Evolutionary conservation across 2,888 invertebrate species (phyloP), one percentile per base, ranked within the genome.

Genomic region (Lomographa bimaculata): DNA sequence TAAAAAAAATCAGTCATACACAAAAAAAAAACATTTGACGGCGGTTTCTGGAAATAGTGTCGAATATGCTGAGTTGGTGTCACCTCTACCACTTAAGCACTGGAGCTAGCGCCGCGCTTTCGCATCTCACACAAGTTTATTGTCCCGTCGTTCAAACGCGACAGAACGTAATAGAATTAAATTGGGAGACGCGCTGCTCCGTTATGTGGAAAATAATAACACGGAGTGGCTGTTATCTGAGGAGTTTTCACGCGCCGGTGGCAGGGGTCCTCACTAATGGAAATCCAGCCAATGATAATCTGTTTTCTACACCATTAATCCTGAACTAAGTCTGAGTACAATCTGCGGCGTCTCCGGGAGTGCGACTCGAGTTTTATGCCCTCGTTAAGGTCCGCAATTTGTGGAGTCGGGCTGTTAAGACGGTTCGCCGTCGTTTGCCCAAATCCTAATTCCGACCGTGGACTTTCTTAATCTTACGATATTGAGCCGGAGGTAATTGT

Each of bases 291-390:
- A 89, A 89, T 90, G 89, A 90, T 90, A 89, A 90, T 90, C 89
- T 90, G 89, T 87, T 89, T 90, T 90, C 90, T 89, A 86, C 87
- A 87, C 87, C 90, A 90, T 90, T 90, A 89, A 90, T 90, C 89
- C 89, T 82, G 73, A 84, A 86, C 84, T 89, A 87, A 87, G 86
- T 81, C 87, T 86, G 73, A 81, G 86, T 69, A 78, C 84, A 84
- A 85, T 86, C 87, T 87, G 87, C 64, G 87, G 87, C 84, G 83
- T 81, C 82, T 83, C 72, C 70, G 74, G 63, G 73, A 83, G 79
- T 78, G 77, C 72, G 82, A 74, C 73, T 79, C 75, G 78, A 89
- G 87, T 89, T 89, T 87, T 89, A 89, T 87, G 86, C 72, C 74
- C 72, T 85, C 87, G 86, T 89, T 89, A 89, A 85, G 87, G 87